These are phyloP conservation scores for Eurytemora carolleeae DNA, from an alignment of 1,140 invertebrate species.

Conservation along the genomic window DNA sequence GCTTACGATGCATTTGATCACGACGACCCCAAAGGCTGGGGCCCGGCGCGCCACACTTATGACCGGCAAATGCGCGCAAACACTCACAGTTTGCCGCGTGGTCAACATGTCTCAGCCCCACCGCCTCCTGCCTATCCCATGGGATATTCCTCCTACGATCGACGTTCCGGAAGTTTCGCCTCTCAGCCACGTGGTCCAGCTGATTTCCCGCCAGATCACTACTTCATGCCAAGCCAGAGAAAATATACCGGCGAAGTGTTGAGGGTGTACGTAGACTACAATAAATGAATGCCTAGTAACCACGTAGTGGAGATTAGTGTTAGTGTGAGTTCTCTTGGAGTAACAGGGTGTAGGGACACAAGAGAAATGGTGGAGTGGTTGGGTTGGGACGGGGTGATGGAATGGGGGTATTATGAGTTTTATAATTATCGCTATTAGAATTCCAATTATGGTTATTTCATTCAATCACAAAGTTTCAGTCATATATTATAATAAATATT, in stretches of 20 bases:
- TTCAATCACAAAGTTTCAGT: too few species aligned
- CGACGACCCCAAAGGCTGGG: conserved; percentile 37
- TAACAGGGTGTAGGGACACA: too few species aligned
- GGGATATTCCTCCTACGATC: conserved; percentile 13
- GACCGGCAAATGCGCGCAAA: not conserved
- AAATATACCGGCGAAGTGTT: conserved; percentile 80
- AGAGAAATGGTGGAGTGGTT: too few species aligned
- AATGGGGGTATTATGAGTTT: too few species aligned
- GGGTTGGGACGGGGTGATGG: too few species aligned
- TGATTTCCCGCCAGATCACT: conserved; percentile 55
- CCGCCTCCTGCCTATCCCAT: conserved; percentile 11
- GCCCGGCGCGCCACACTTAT: not conserved
- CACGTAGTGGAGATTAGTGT: too few species aligned
- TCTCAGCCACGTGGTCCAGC: conserved; percentile 19
- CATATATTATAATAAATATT: too few species aligned
- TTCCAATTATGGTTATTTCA: too few species aligned
- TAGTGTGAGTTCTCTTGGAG: too few species aligned
- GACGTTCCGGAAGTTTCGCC: not conserved
- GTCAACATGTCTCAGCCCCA: conserved; percentile 19
- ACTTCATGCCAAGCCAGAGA: conserved; percentile 79
- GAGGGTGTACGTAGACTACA: conserved; percentile 68
- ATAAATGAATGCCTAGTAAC: conserved; percentile 30
- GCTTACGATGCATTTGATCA: conserved; percentile 61
- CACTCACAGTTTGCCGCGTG: conserved; percentile 23
- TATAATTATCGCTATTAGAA: too few species aligned